Conservation (phyloP, 92 coral and sea anemone species). For the Epizoanthus rinbou region DNA sequence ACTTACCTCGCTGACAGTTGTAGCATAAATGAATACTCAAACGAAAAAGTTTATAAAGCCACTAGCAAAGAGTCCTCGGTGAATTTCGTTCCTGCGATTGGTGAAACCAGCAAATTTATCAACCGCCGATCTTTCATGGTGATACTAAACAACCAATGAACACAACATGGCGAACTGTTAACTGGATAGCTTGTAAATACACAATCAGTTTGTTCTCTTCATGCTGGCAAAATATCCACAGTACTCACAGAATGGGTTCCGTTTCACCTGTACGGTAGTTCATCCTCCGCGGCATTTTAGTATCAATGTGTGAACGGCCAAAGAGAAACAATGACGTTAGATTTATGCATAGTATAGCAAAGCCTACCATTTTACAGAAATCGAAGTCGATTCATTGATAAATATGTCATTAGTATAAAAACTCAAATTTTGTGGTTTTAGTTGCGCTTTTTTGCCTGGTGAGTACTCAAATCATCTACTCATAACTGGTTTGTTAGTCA, state of each 20-base stretch:
- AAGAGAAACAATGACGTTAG: background rate
- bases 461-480: slow-evolving; percentile 32
- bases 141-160: slow-evolving; percentile 24
- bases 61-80: background rate
- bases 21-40: slow-evolving; percentile 5
- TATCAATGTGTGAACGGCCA: background rate
- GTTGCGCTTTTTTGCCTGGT: slow-evolving; percentile 31
- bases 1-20: slow-evolving; percentile 1
- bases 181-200: background rate
- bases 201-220: background rate
- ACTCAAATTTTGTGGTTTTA: slow-evolving; percentile 15
- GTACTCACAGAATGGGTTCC: slow-evolving; percentile 11
- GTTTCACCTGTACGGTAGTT: background rate
- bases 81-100: background rate
- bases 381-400: slow-evolving; percentile 9
- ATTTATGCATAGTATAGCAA: background rate
- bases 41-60: slow-evolving; percentile 3
- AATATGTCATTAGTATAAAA: slow-evolving; percentile 9
- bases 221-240: background rate
- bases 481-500: slow-evolving; percentile 6
- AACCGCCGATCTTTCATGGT: slow-evolving; percentile 37
- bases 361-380: background rate
- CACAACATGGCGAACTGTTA: background rate
- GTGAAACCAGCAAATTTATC: slow-evolving; percentile 15
- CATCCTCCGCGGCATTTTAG: background rate